Evolutionary conservation across 2,797 vertebrate species (phyloP), one percentile per base, ranked within the genome.

Genomic region (Toxotes lorentzi): DNA sequence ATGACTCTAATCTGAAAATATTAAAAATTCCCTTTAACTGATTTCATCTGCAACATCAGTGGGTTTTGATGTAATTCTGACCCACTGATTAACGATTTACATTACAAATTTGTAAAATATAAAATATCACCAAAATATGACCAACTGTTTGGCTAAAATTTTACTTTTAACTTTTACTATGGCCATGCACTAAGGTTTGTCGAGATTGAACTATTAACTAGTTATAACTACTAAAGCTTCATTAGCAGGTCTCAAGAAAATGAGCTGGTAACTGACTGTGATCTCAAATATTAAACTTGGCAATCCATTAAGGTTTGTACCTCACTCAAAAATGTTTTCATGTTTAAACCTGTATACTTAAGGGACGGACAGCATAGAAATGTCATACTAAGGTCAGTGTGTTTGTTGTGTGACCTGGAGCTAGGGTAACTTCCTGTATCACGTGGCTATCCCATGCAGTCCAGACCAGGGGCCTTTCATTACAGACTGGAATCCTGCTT

Each of bases 391-490:
- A 82, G 82, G 88, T 88, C 86, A 85, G 40, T 61, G 66, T 88
- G 76, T 86, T 81, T 83, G 75, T 48, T 66, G 70, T 89, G 67
- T 84, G 84, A 87, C 88, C 86, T 41, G 59, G 17, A 79, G 38
- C 59, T 4, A 5, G 77, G 79, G 47, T 73, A 61, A 90, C 79
- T 91, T 92, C 92, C 92, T 90, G 75, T 50, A 79, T 89, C 81
- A 72, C 71, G 61, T 87, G 87, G 75, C 68, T 59, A 6, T 84
- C 79, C 81, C 21, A 27, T 73, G 74, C 70, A 71, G 73, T 67
- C 66, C 78, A 90, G 78, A 87, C 73, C 66, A 74, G 74, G 68
- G 78, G 70, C 83, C 92, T 93, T 87, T 94, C 89, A 94, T 94
- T 95, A 93, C 75, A 79, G 74, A 53, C 83, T 80, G 82, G 85